Evolutionary conservation across 1,140 invertebrate genomes (phyloP).

Genomic region (Tetraneura akinire): DNA sequence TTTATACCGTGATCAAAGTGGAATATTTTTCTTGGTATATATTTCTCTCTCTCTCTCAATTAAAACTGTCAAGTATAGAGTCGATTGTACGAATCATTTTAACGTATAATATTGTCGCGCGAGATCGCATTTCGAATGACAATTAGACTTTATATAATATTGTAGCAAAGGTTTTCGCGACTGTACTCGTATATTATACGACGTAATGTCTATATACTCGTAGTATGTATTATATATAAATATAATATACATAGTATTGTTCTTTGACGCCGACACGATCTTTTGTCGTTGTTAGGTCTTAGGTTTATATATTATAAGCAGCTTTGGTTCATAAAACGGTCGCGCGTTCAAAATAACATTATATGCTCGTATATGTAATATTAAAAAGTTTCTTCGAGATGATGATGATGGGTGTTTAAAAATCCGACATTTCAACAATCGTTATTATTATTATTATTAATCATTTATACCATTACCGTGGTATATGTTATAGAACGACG

Average conservation of each 20-base stretch:
- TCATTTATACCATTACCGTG: too few relatives aligned
- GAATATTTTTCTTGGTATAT: constrained; percentile 6
- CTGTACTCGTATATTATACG: too few relatives aligned
- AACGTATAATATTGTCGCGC: background rate
- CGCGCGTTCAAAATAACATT: background rate
- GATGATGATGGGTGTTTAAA: background rate
- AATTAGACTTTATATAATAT: background rate
- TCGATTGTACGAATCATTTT: background rate
- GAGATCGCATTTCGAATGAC: background rate
- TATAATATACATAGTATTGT: too few relatives aligned
- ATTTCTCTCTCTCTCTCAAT: background rate
- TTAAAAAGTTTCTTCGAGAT: background rate
- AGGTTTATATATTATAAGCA: background rate
- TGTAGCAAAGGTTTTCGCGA: too few relatives aligned
- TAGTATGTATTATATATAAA: too few relatives aligned
- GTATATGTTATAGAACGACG: too few relatives aligned
- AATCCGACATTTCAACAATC: background rate
- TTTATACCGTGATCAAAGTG: background rate
- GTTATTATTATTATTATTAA: background rate
- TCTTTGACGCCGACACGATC: background rate
- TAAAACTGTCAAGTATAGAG: too few relatives aligned
- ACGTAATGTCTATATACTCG: too few relatives aligned
- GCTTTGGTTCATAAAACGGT: background rate
- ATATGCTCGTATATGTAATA: background rate
- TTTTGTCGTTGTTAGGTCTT: constrained; percentile 6